phyloP scores from a whole-genome alignment of 2,888 invertebrate genomes.

The Matsumyia berberina region DNA sequence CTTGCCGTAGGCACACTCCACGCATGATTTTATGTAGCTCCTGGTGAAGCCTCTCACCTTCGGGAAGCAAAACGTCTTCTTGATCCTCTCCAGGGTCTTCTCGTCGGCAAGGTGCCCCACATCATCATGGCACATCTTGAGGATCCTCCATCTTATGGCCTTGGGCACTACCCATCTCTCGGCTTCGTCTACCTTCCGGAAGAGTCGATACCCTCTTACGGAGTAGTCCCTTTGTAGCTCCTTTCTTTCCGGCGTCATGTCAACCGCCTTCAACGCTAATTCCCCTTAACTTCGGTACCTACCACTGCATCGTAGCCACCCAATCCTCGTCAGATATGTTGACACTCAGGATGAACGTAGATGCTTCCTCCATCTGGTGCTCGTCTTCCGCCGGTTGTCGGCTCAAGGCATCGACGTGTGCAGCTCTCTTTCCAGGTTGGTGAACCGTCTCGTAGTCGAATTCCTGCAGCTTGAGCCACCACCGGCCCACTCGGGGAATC shows the following conservation, averaged over 20 bases:
- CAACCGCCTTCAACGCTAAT: no score
- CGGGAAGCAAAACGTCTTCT: not conserved
- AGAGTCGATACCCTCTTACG: not conserved
- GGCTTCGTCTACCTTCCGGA: not conserved
- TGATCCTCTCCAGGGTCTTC: not conserved
- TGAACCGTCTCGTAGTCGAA: not conserved
- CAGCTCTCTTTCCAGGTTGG: not conserved
- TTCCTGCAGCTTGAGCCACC: slow-evolving; percentile 24
- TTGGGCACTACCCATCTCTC: slow-evolving; percentile 1
- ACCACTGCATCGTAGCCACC: slow-evolving; percentile 10
- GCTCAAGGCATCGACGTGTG: slow-evolving; percentile 9
- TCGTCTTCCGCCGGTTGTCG: not conserved
- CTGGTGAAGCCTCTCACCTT: not conserved
- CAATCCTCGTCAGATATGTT: not conserved
- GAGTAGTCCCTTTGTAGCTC: not conserved
- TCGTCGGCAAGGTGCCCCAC: not conserved
- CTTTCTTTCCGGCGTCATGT: no score
- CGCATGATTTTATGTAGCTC: slow-evolving; percentile 1
- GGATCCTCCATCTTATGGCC: not conserved
- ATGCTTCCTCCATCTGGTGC: not conserved
- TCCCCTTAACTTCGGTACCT: not conserved
- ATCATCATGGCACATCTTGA: not conserved
- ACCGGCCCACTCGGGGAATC: slow-evolving; percentile 84
- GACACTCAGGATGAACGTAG: not conserved
- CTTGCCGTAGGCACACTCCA: not conserved